phyloP scores from a whole-genome alignment of 2,113 vertebrate species.

The Lamprologus ornatipinnis region DNA sequence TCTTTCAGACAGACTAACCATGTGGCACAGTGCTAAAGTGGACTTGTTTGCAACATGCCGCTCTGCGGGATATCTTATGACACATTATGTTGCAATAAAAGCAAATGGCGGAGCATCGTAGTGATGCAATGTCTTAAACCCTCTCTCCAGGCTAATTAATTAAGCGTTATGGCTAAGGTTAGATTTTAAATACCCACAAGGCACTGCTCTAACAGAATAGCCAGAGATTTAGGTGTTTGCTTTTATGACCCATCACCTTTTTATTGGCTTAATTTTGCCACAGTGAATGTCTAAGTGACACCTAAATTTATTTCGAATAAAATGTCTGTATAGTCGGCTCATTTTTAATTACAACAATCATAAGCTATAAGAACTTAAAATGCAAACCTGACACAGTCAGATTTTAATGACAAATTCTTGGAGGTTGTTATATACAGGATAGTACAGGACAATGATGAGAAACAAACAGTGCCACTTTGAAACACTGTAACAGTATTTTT shows the following conservation, averaged over 20 bases:
- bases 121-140: conserved; percentile 28
- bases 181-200: conserved; percentile 3
- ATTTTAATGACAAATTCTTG: background rate
- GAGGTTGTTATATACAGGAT: background rate
- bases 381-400: background rate
- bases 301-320: background rate
- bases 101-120: conserved; percentile 23
- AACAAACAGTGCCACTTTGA: background rate
- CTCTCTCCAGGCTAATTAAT: conserved; percentile 40
- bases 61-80: conserved; percentile 51
- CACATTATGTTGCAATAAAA: conserved; percentile 61
- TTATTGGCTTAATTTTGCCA: background rate
- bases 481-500: background rate
- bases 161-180: conserved; percentile 25
- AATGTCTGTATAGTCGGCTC: background rate
- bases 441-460: background rate
- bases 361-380: background rate
- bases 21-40: conserved; percentile 36
- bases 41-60: conserved; percentile 8
- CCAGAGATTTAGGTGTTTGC: background rate
- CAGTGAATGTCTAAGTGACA: background rate
- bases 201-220: background rate
- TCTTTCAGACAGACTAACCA: conserved; percentile 13
- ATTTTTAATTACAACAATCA: background rate
- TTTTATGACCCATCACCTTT: background rate